Base-by-base conservation (phyloP, 37 sponge, comb jelly and placozoan genomes). In the Halisarca cf. caerulea region DNA sequence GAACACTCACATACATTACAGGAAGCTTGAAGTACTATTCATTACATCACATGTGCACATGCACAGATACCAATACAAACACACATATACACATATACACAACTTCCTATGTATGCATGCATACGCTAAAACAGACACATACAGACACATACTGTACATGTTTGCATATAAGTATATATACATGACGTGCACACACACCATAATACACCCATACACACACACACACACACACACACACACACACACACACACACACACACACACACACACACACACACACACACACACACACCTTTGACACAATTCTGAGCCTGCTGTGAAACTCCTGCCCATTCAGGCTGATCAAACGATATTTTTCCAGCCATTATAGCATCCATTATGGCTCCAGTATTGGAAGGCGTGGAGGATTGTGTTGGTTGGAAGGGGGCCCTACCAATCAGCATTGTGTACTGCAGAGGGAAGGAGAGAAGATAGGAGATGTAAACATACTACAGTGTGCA, bases 371-470 rank as follows among this genome's bases (percentile, higher is more conserved):
- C 55, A 61, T 88, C 82, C 58, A 92, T 90, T 38, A 94, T 92
- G 35, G 83, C 89, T 39, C 77, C 80, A 36, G 90, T 88, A 30
- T 70, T 57, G 11, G 81, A 61, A 14, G 80, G 43, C 24, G 47
- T 32, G 53, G 74, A 82, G 35, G 74, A 58, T 32, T 27, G 28
- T 8, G 42, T 61, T 2, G 66, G 58, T n/a, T 93, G 88, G 59
- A 97, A 97, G 58, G 98, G 98, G 54, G 92, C 93, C 41, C 90
- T 93, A 39, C 98, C 98, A 86, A 88, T 88, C 69, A 97, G 68
- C 93, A 97, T 90, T 9, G 92, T 91, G 77, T 92, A 97, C 98
- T 96, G 85, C 44, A 20, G 15, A 44, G 42, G 2, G 71, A 28
- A 69, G 2, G 37, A 4, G 2, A 8, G 37, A 55, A 55, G 11